Conservation (phyloP, 2,113 vertebrate genomes). For the Pica pica region DNA sequence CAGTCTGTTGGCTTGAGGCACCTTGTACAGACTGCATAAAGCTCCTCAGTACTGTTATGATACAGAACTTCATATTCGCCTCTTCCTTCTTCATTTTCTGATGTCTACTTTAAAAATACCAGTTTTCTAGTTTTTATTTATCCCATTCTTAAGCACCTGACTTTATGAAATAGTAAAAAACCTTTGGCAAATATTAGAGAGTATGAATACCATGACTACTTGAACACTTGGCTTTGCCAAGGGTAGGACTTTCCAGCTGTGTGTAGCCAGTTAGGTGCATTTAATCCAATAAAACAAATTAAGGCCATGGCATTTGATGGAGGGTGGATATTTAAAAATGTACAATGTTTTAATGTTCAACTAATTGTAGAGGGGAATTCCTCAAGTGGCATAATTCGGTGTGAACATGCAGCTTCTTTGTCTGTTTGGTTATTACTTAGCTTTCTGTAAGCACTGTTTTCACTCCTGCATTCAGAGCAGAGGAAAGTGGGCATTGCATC, state of each 20-base stretch:
- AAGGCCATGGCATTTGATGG: not conserved
- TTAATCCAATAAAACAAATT: not conserved
- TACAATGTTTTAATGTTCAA: not conserved
- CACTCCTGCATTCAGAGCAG: not conserved
- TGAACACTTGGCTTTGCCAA: not conserved
- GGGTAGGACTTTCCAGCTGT: not conserved
- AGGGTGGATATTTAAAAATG: not conserved
- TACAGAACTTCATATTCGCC: not conserved
- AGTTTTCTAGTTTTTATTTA: not conserved
- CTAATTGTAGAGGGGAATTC: not conserved
- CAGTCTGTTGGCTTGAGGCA: not conserved
- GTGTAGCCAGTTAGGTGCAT: not conserved
- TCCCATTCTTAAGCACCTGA: not conserved
- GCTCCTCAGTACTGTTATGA: not conserved
- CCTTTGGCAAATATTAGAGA: not conserved
- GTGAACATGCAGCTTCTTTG: not conserved
- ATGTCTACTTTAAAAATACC: not conserved
- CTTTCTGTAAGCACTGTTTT: not conserved
- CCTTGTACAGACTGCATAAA: not conserved
- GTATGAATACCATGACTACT: not conserved
- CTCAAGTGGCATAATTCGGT: slow-evolving; percentile 30
- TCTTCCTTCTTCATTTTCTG: not conserved
- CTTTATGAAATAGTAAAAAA: not conserved
- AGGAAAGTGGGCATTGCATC: not conserved
- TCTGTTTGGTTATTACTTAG: not conserved